These are phyloP conservation scores for Drosophila austrosaltans DNA, from an alignment of 2,888 invertebrate species.

Conservation along the genomic window DNA sequence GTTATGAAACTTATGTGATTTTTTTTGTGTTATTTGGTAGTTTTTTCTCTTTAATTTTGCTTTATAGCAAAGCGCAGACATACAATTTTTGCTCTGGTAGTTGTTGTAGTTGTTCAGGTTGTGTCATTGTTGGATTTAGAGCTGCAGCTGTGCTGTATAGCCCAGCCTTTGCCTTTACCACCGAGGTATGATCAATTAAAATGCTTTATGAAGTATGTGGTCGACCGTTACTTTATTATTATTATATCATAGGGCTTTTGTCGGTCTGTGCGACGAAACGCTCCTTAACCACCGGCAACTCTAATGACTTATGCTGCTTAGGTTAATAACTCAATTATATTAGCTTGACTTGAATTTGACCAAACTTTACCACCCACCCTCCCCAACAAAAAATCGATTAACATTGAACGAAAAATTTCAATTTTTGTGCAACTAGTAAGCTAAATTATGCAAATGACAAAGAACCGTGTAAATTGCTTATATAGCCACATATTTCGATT, in stretches of 20 bases:
- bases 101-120: constrained; percentile 36
- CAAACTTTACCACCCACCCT: neutral
- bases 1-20: constrained; percentile 50
- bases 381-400: constrained; percentile 12
- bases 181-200: constrained; percentile 53
- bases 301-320: constrained; percentile 9
- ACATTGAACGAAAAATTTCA: constrained; percentile 16
- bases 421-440: constrained; percentile 12
- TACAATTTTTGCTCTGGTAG: constrained; percentile 37
- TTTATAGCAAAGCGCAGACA: constrained; percentile 20
- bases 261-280: neutral
- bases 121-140: constrained; percentile 54
- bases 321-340: constrained; percentile 18
- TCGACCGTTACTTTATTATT: constrained; percentile 24
- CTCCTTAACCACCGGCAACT: neutral
- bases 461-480: constrained; percentile 15
- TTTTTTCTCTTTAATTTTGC: constrained; percentile 24
- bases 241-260: constrained; percentile 22
- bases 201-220: constrained; percentile 29
- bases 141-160: constrained; percentile 36
- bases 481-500: constrained; percentile 4
- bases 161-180: constrained; percentile 40
- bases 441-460: constrained; percentile 18
- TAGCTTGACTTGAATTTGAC: neutral
- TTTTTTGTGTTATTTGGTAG: constrained; percentile 3